These are phyloP conservation scores for Macroramphosus scolopax DNA, from an alignment of 2,797 vertebrate species.

Conservation along the genomic window DNA sequence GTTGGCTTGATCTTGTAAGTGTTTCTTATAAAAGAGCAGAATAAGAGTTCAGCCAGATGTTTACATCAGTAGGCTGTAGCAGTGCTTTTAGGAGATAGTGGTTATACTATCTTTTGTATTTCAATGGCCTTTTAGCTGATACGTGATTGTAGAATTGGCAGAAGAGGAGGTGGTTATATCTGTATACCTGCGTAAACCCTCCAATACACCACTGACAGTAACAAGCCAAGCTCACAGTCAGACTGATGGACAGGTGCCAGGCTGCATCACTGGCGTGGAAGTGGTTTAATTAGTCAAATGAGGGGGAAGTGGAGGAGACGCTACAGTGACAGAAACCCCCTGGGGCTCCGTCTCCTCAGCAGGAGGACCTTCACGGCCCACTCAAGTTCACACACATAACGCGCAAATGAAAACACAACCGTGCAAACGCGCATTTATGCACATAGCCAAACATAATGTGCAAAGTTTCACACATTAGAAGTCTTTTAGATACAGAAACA, in stretches of 20 bases:
- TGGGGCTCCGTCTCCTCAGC: slow-evolving; percentile 55
- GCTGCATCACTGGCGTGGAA: slow-evolving; percentile 70
- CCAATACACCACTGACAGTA: slow-evolving; percentile 13
- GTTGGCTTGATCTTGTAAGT: background rate
- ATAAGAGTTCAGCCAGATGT: no score
- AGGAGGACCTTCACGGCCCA: slow-evolving; percentile 45
- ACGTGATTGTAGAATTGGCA: no score
- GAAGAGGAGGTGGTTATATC: no score
- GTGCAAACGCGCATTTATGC: slow-evolving; percentile 28
- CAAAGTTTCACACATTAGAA: slow-evolving; percentile 41
- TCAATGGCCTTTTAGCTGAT: no score
- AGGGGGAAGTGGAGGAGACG: slow-evolving; percentile 63
- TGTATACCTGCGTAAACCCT: no score
- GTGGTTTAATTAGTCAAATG: slow-evolving; percentile 75
- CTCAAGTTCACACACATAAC: slow-evolving; percentile 30
- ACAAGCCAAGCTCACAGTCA: slow-evolving; percentile 36
- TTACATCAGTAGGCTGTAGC: no score
- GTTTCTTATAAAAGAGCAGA: no score
- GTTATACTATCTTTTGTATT: no score
- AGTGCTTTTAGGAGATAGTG: no score
- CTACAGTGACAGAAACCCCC: slow-evolving; percentile 46
- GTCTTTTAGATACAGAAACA: slow-evolving; percentile 25
- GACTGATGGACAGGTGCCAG: slow-evolving; percentile 74
- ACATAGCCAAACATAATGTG: slow-evolving; percentile 29
- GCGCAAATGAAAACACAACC: slow-evolving; percentile 19